Conservation (phyloP, 2,888 invertebrate species). For the Mycogona germanica region DNA sequence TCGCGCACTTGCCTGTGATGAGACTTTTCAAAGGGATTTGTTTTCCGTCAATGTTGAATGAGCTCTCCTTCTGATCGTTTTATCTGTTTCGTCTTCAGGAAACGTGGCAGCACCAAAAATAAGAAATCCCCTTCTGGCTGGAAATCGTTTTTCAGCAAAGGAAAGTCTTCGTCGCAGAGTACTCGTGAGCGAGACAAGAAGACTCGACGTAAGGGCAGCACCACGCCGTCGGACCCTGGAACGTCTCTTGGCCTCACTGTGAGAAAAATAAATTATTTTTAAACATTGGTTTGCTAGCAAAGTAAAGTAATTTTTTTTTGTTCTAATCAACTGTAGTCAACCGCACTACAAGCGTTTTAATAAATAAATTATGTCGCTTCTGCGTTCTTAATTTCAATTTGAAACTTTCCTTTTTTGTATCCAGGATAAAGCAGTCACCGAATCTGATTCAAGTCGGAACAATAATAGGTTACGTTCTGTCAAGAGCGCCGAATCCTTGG, state of each 20-base stretch:
- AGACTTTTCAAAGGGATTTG: no score
- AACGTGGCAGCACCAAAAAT: constrained; percentile 30
- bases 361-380: no score
- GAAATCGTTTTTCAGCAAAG: constrained; percentile 57
- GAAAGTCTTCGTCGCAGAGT: constrained; percentile 26
- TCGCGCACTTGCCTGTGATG: no score
- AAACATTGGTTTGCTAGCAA: neutral
- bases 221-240: constrained; percentile 16
- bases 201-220: constrained; percentile 30
- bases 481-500: constrained; percentile 56
- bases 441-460: constrained; percentile 21
- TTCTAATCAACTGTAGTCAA: no score
- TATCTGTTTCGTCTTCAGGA: no score
- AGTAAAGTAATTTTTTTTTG: neutral
- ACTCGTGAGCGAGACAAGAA: constrained; percentile 17
- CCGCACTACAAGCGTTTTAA: no score
- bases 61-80: neutral
- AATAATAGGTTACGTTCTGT: constrained; percentile 43
- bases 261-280: neutral
- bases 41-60: neutral
- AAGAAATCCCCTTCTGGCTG: constrained; percentile 47
- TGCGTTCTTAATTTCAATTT: no score
- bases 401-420: constrained; percentile 12
- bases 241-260: constrained; percentile 12
- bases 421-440: constrained; percentile 26